Evolutionary conservation across 2,113 vertebrate genomes (phyloP).

Genomic region (Isurus oxyrinchus): DNA sequence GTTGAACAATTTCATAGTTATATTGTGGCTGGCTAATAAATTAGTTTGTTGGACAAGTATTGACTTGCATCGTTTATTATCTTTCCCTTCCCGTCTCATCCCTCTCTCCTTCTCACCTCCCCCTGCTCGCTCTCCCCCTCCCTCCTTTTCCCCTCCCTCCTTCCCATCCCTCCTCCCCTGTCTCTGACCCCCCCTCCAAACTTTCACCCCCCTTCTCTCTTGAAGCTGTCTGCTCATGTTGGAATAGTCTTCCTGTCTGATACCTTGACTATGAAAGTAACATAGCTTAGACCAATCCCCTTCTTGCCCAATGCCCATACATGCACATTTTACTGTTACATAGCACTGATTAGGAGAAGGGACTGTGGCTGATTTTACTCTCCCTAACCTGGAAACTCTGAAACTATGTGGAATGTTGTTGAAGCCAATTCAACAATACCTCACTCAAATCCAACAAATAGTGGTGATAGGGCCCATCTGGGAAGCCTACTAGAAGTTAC

Average conservation of each 20-base stretch:
- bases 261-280: background rate
- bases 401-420: background rate
- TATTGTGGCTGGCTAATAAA: slow-evolving; percentile 59
- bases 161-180: background rate
- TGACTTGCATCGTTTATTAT: background rate
- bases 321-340: background rate
- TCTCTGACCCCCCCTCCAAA: background rate
- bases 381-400: background rate
- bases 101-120: background rate
- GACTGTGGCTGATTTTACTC: background rate
- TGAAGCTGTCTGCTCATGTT: background rate
- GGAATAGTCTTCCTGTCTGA: background rate
- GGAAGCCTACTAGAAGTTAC: background rate
- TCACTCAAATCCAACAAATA: background rate
- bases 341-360: background rate
- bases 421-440: background rate
- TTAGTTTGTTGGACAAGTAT: slow-evolving; percentile 50
- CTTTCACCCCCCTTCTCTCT: background rate
- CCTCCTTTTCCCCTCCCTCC: background rate
- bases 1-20: slow-evolving; percentile 59
- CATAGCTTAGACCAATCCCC: background rate
- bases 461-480: background rate
- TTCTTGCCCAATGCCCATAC: background rate
- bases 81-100: background rate
- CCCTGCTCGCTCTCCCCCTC: background rate